Evolutionary conservation across 2,888 invertebrate species (phyloP).

Genomic region (Mellilla xanthometata): DNA sequence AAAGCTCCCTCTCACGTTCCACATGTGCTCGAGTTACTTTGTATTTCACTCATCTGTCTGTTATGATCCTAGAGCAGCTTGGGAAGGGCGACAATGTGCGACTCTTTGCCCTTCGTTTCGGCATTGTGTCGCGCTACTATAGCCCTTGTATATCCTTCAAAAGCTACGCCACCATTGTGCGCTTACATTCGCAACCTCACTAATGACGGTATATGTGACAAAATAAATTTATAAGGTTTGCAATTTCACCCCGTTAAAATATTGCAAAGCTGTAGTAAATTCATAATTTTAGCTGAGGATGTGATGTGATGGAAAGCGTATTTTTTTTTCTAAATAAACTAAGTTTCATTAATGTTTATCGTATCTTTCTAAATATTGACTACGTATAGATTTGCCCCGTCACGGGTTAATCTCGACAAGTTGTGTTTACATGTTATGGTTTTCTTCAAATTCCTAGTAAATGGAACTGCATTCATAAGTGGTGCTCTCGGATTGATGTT

Average conservation of each 20-base stretch:
- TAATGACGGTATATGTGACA: too few relatives aligned
- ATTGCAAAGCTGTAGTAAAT: too few relatives aligned
- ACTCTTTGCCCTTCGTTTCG: slow-evolving; percentile 23
- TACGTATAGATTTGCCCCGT: slow-evolving; percentile 1
- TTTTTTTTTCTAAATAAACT: slow-evolving; percentile 2
- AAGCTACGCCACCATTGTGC: too few relatives aligned
- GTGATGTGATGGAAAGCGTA: too few relatives aligned
- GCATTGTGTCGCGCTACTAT: slow-evolving; percentile 33
- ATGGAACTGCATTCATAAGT: slow-evolving; percentile 3
- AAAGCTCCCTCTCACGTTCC: slow-evolving; percentile 21
- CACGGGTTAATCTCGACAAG: neutral
- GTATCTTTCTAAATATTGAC: slow-evolving; percentile 3
- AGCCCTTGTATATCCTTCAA: slow-evolving; percentile 13
- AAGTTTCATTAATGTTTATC: neutral
- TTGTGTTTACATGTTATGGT: neutral
- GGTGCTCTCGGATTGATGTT: slow-evolving; percentile 14
- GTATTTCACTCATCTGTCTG: slow-evolving; percentile 25
- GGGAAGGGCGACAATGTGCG: slow-evolving; percentile 32
- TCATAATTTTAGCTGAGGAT: too few relatives aligned
- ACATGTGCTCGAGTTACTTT: slow-evolving; percentile 20
- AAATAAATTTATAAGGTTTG: too few relatives aligned
- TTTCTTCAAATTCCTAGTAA: neutral
- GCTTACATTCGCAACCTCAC: too few relatives aligned
- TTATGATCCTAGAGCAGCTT: slow-evolving; percentile 30
- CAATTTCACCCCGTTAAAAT: too few relatives aligned